A percentile compares a stretch with the other conserved stretches of the same genome.
These are phyloP conservation scores for Phalangium opilio DNA, from an alignment of 2,888 invertebrate genomes.

Conservation along the genomic window DNA sequence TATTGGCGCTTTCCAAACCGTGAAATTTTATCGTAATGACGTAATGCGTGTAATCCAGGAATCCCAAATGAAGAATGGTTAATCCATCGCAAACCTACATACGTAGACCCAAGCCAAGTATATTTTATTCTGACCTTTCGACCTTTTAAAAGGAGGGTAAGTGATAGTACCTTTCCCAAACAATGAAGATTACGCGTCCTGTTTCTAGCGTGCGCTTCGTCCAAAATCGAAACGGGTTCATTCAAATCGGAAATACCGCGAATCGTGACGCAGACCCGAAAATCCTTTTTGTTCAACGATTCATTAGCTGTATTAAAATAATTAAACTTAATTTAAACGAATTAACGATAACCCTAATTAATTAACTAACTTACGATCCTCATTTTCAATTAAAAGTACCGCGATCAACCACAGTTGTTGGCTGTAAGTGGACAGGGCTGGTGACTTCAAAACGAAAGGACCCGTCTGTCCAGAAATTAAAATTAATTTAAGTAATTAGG, in stretches of 20 bases:
- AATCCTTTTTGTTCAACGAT: conserved; percentile 65
- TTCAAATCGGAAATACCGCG: conserved; percentile 64
- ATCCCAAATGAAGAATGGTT: conserved; percentile 73
- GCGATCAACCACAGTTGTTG: conserved; percentile 89
- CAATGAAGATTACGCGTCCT: conserved; percentile 69
- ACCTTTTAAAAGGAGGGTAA: no score
- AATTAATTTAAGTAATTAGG: background rate
- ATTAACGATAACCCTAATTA: background rate
- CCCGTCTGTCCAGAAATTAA: conserved; percentile 33
- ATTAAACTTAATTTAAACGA: conserved; percentile 1
- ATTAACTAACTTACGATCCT: conserved; percentile 46
- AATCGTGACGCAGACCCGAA: conserved; percentile 66
- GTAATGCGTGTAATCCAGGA: conserved; percentile 73
- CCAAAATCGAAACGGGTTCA: conserved; percentile 48
- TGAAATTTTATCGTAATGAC: conserved; percentile 67
- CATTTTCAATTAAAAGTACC: conserved; percentile 63
- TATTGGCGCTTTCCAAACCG: conserved; percentile 67
- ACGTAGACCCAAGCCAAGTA: no score
- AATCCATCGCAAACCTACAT: conserved; percentile 72
- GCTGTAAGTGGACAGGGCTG: conserved; percentile 67
- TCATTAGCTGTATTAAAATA: conserved; percentile 47
- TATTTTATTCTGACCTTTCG: no score
- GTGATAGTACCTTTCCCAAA: conserved; percentile 37
- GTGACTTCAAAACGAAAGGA: conserved; percentile 72
- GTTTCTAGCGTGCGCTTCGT: conserved; percentile 49